Evolutionary conservation across 2,797 vertebrate genomes (phyloP), one percentile per base, ranked within the genome.

Genomic region (Rhinatrema bivittatum): DNA sequence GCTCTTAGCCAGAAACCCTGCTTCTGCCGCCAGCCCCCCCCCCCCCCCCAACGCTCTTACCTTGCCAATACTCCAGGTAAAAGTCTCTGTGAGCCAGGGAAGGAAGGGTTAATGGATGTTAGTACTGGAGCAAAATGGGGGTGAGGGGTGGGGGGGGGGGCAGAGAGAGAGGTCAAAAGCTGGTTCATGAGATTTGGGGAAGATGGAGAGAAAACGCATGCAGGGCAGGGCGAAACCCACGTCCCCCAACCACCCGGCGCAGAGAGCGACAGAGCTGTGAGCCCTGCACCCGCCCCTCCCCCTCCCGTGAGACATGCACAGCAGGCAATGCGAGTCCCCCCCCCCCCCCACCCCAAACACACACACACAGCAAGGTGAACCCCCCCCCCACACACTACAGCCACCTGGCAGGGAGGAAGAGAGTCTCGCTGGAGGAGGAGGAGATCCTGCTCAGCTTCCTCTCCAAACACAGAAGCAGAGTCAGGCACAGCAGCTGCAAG

Each of bases 1-100:
- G n/a, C n/a, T n/a, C n/a, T n/a, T n/a, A n/a, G 7, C 20, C 46
- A n/a, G 15, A 9, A n/a, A n/a, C n/a, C n/a, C n/a, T n/a, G n/a
- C n/a, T n/a, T n/a, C n/a, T n/a, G n/a, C n/a, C n/a, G n/a, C n/a
- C n/a, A n/a, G n/a, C n/a, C n/a, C 16, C 14, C 5, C 13, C 16
- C 10, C 18, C 6, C 4, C 15, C 5, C 16, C 10, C n/a, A 26
- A 19, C 18, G 10, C 24, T 22, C 24, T 56, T 79, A 76, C 74
- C 74, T 77, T 72, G 70, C 70, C 70, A 76, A 42, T 68, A 74
- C 39, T 79, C 74, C 65, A 70, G 47, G 62, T 56, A 68, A 44
- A 75, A 66, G 50, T 75, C 74, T 52, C 74, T 77, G 56, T 30
- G 30, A 19, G n/a, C 30, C 32, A 44, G 10, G 19, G 18, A 9